phyloP scores from a whole-genome alignment of 1,140 invertebrate genomes.

The Lithobius niger region DNA sequence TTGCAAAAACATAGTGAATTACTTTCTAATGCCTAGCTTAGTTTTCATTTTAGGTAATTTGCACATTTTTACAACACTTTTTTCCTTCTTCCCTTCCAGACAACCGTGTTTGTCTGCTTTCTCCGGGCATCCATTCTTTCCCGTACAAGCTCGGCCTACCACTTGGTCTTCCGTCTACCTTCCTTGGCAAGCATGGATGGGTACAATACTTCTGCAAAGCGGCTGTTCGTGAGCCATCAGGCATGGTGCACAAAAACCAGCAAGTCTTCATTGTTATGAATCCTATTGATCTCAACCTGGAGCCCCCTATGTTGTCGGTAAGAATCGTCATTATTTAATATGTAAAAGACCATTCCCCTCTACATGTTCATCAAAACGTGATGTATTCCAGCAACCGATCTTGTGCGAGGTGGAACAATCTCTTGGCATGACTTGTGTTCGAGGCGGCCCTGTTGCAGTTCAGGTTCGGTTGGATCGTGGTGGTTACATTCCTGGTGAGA shows the following conservation, averaged over 20 bases:
- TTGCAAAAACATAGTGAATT: too few relatives aligned
- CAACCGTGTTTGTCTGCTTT: slow-evolving; percentile 41
- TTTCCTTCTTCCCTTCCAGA: slow-evolving; percentile 6
- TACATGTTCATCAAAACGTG: neutral
- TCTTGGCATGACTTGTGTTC: slow-evolving; percentile 70
- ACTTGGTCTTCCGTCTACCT: slow-evolving; percentile 78
- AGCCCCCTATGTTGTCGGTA: slow-evolving; percentile 73
- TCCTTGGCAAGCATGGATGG: slow-evolving; percentile 87
- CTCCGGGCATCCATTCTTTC: slow-evolving; percentile 87
- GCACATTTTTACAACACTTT: neutral
- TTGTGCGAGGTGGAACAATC: slow-evolving; percentile 80
- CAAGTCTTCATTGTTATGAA: slow-evolving; percentile 96
- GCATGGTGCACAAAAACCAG: slow-evolving; percentile 85
- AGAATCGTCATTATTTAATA: slow-evolving; percentile 28
- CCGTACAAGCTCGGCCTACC: slow-evolving; percentile 86
- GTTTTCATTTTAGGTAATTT: neutral
- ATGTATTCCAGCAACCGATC: slow-evolving; percentile 62
- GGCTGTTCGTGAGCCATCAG: slow-evolving; percentile 72
- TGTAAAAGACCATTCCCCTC: neutral
- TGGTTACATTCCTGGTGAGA: slow-evolving; percentile 85
- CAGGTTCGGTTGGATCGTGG: slow-evolving; percentile 74
- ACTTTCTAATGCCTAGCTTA: neutral
- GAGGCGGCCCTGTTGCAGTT: slow-evolving; percentile 64
- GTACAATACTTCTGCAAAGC: slow-evolving; percentile 91
- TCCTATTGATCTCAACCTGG: slow-evolving; percentile 83